A percentile compares a stretch with the other conserved stretches of the same genome.
phyloP scores from a whole-genome alignment of 2,888 invertebrate species.

The Dorcus hopei region DNA sequence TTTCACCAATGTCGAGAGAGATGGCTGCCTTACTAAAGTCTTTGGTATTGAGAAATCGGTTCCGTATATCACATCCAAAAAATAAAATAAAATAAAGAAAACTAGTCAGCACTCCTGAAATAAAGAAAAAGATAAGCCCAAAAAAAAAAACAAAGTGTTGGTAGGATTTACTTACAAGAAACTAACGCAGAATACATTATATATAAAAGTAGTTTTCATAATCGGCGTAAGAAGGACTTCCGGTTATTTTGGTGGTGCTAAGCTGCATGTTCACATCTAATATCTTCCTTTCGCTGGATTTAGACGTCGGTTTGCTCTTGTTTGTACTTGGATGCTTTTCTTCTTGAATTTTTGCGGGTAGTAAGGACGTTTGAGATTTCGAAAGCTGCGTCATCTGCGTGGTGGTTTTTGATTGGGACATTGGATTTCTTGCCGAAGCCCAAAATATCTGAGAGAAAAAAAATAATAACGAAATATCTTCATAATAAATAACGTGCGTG shows the following conservation, averaged over 20 bases:
- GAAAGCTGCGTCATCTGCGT: constrained; percentile 46
- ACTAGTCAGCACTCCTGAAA: constrained; percentile 24
- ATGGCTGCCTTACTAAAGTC: constrained; percentile 4
- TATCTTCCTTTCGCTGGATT: constrained; percentile 29
- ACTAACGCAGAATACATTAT: constrained; percentile 37
- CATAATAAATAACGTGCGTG: too few relatives aligned
- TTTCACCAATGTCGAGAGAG: neutral
- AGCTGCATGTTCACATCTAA: constrained; percentile 25
- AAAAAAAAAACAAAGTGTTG: neutral
- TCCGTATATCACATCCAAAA: constrained; percentile 28
- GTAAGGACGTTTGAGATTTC: constrained; percentile 43
- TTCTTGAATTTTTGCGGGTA: constrained; percentile 38
- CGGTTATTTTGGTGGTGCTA: constrained; percentile 30
- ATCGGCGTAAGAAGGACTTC: constrained; percentile 55
- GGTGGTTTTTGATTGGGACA: constrained; percentile 48
- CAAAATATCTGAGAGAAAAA: constrained; percentile 54
- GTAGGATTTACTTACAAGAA: constrained; percentile 7
- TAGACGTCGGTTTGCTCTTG: constrained; percentile 26
- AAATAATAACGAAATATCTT: neutral
- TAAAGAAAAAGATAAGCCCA: constrained; percentile 4
- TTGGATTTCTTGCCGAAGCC: constrained; percentile 53
- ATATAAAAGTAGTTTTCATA: constrained; percentile 68
- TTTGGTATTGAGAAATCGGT: constrained; percentile 14
- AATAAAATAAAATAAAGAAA: neutral
- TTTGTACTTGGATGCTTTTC: constrained; percentile 36